phyloP scores from a whole-genome alignment of 2,113 vertebrate species.

The Greenwoodochromis staneri region DNA sequence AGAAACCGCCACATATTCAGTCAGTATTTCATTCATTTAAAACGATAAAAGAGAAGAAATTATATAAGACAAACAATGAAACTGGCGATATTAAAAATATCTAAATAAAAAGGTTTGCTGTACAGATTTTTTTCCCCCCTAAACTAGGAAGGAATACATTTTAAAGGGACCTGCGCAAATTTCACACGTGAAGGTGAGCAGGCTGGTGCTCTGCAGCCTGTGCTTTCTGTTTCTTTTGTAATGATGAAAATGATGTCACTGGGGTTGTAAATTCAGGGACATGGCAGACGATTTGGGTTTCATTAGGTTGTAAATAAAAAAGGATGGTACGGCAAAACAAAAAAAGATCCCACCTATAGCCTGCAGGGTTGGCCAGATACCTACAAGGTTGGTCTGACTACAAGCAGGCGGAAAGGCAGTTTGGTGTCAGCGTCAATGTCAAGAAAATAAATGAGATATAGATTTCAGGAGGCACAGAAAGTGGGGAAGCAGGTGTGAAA shows the following conservation, averaged over 20 bases:
- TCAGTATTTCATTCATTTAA: not conserved
- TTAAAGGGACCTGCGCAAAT: not conserved
- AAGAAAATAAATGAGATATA: not conserved
- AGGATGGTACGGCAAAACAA: too few relatives aligned
- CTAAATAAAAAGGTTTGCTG: not conserved
- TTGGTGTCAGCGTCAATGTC: not conserved
- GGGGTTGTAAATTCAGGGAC: not conserved
- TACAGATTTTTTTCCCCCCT: accelerated
- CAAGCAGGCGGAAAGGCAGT: not conserved
- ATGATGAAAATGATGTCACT: not conserved
- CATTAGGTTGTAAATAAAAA: not conserved
- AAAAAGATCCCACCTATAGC: not conserved
- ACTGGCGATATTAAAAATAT: not conserved
- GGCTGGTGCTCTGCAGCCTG: not conserved
- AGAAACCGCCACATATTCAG: not conserved
- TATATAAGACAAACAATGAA: not conserved
- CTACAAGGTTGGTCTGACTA: not conserved
- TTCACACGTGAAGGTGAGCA: not conserved
- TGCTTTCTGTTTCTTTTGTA: not conserved
- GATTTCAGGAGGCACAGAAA: not conserved
- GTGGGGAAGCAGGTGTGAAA: not conserved
- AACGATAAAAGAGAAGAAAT: not conserved
- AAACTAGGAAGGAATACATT: not conserved
- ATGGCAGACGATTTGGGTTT: not conserved
- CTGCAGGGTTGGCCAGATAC: not conserved